Base-by-base conservation (phyloP, 2,888 invertebrate species). In the Tricholauxania praeusta region DNA sequence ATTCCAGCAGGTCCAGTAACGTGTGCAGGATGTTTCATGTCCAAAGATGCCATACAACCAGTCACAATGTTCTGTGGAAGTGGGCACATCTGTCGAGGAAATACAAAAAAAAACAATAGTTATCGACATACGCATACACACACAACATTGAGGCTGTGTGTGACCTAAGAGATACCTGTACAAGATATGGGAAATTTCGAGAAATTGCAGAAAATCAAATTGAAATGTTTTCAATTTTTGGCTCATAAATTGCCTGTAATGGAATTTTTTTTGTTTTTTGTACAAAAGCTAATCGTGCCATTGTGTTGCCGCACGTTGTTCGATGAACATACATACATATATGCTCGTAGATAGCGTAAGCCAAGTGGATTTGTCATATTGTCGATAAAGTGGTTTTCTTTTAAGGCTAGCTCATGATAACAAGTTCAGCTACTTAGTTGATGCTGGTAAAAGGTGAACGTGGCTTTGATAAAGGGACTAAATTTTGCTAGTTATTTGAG, bases 1-100 rank as follows among this genome's bases (percentile, higher is more conserved):
- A 87, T 96, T 96, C 96, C 96, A 96, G 86, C 96, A 96, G 0
- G 96, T 96, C 96, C 96, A 96, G 86, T 96, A 96, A 65, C 96
- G 90, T 6, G 96, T 96, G 89, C 96, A 96, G 1, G 95, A 96
- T 0, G 96, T 96, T 89, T 96, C 96, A 87, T 96, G 96, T 0
- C 96, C 96, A 88, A 96, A 96, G 84, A 96, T 96, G 63, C 96
- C 96, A 87, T 96, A 96, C 79, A 96, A 88, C 96, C 96, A 96
- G 86, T 95, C 96, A 82, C 96, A 96, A 84, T 96, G 96, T 80
- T 96, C 96, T 2, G 92, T 92, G 66, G 93, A 91, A 78, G 94
- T 92, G 52, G 96, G 96, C 15, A 94, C 91, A 87, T 96, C 94
- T 94, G 87, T 32, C 76, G 72, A 73, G 22, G 39, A 53, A 53